Evolutionary conservation across 2,113 vertebrate species (phyloP).

Genomic region (Pollimyrus isidori): DNA sequence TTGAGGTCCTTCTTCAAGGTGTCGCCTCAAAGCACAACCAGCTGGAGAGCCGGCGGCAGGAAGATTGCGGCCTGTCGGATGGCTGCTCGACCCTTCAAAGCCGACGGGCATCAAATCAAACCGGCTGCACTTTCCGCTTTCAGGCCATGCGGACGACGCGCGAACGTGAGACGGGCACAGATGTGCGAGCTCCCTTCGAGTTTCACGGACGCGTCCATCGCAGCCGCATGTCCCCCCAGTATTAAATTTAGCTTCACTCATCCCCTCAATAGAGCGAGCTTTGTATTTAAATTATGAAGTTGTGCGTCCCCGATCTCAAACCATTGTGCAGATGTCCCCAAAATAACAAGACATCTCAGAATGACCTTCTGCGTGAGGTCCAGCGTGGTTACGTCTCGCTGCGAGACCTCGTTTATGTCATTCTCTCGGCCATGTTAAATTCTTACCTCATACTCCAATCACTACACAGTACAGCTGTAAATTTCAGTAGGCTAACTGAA

Average conservation of each 20-base stretch:
- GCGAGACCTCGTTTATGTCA: neutral
- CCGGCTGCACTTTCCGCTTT: neutral
- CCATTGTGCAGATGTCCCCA: neutral
- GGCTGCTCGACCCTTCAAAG: neutral
- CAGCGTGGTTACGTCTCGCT: neutral
- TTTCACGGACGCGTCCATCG: neutral
- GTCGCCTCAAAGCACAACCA: neutral
- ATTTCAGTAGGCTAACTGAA: neutral
- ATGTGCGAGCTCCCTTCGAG: neutral
- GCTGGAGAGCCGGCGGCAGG: neutral
- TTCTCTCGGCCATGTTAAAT: neutral
- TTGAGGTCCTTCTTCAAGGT: slow-evolving; percentile 6
- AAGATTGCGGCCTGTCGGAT: neutral
- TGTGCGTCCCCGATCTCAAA: neutral
- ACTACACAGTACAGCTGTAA: neutral
- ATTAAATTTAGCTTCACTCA: neutral
- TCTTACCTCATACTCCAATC: neutral
- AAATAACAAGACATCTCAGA: neutral
- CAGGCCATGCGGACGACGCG: neutral
- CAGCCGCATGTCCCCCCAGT: neutral
- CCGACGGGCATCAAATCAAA: neutral
- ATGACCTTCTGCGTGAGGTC: neutral
- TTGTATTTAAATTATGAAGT: neutral
- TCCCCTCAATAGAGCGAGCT: neutral
- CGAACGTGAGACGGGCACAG: neutral